phyloP scores from a whole-genome alignment of 2,113 vertebrate species.

The Alouatta palliata region DNA sequence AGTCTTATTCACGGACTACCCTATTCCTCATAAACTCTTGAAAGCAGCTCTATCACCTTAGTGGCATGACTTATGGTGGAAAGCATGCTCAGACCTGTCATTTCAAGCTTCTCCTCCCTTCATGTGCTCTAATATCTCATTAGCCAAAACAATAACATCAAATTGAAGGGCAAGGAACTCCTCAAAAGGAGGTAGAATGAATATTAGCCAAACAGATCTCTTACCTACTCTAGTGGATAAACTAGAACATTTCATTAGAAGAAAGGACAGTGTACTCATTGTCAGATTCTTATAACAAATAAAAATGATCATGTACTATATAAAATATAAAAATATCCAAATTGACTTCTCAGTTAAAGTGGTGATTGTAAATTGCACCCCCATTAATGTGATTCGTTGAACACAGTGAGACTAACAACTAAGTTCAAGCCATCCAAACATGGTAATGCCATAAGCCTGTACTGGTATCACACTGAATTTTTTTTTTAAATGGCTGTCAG shows the following conservation, averaged over 20 bases:
- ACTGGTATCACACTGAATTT: neutral
- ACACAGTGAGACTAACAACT: neutral
- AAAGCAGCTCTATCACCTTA: neutral
- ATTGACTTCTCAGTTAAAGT: neutral
- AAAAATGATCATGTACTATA: neutral
- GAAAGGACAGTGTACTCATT: neutral
- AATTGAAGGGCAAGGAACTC: neutral
- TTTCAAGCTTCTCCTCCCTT: neutral
- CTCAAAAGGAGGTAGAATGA: neutral
- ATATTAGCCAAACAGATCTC: neutral
- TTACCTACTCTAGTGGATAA: neutral
- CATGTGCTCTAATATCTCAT: neutral
- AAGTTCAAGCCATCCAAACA: neutral
- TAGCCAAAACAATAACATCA: neutral
- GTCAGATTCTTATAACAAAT: neutral
- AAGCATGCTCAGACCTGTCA: neutral
- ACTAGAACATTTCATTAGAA: neutral
- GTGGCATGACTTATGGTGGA: too few relatives aligned
- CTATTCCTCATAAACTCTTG: neutral
- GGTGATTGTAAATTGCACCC: neutral
- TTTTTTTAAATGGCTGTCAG: neutral
- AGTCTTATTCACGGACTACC: neutral
- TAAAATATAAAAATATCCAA: neutral
- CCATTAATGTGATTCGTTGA: neutral
- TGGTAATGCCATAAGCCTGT: neutral